phyloP scores from a whole-genome alignment of 2,797 vertebrate genomes.

The Lacerta agilis region DNA sequence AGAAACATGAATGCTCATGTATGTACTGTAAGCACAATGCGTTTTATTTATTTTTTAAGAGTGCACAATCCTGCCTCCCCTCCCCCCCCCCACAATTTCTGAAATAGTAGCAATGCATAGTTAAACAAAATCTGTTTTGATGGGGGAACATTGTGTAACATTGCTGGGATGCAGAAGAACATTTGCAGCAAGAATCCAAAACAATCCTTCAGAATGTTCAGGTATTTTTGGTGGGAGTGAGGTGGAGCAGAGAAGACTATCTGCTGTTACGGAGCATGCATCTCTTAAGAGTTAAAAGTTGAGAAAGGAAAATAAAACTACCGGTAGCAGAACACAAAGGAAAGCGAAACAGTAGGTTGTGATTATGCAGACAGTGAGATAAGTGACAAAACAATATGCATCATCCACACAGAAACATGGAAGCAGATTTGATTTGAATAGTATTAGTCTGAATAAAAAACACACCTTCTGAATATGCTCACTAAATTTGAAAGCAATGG shows the following conservation, averaged over 20 bases:
- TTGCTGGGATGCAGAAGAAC: neutral
- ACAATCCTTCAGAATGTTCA: neutral
- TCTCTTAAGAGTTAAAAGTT: conserved; percentile 22
- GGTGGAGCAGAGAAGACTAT: too few relatives aligned
- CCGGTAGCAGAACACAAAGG: neutral
- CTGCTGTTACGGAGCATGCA: too few relatives aligned
- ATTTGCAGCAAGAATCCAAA: neutral
- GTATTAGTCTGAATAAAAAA: conserved; percentile 27
- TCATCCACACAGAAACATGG: neutral
- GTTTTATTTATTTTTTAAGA: too few relatives aligned
- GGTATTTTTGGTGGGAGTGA: neutral
- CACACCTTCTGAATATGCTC: neutral
- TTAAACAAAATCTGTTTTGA: neutral
- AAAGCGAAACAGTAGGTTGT: neutral
- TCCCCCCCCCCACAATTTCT: neutral
- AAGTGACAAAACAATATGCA: conserved; percentile 16
- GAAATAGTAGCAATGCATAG: neutral
- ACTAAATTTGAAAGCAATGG: neutral
- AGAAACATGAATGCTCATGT: too few relatives aligned
- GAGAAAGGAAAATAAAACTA: conserved; percentile 13
- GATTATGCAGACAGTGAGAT: neutral
- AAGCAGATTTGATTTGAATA: conserved; percentile 21
- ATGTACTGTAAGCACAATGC: too few relatives aligned
- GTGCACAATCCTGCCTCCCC: too few relatives aligned
- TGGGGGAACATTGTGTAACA: neutral